These are phyloP conservation scores for Sphinx pinastri DNA, from an alignment of 2,888 invertebrate species.

Conservation along the genomic window DNA sequence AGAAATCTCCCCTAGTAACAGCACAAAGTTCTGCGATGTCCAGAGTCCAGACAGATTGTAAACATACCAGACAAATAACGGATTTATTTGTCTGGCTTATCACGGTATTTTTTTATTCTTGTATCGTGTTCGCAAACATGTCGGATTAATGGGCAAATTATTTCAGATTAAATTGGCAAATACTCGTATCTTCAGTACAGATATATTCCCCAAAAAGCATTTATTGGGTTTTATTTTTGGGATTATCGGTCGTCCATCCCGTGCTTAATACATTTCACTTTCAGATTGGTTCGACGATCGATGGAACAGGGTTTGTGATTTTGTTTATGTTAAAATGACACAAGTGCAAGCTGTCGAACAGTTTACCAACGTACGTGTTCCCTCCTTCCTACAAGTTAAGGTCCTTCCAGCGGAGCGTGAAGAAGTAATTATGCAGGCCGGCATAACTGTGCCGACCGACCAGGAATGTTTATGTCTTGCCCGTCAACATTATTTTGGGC, in stretches of 20 bases:
- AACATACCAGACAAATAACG: constrained; percentile 8
- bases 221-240: neutral
- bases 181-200: neutral
- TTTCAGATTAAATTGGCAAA: neutral
- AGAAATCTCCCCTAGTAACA: neutral
- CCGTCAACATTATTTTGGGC: no score
- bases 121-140: constrained; percentile 15
- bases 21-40: neutral
- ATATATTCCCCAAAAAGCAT: neutral
- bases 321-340: no score
- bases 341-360: no score
- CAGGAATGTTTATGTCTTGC: no score
- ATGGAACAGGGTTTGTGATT: no score
- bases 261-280: neutral
- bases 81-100: constrained; percentile 18
- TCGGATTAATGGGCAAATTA: constrained; percentile 14
- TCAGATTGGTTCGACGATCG: neutral
- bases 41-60: constrained; percentile 14
- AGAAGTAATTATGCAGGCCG: no score
- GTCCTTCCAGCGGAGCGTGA: no score
- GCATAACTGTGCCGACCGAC: no score
- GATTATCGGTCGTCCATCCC: neutral
- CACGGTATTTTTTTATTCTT: constrained; percentile 4
- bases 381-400: no score
- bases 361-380: no score